A percentile compares a stretch with the other conserved stretches of the same genome.
Evolutionary conservation across 2,797 vertebrate species (phyloP).

Genomic region (Pogoniulus pusillus): DNA sequence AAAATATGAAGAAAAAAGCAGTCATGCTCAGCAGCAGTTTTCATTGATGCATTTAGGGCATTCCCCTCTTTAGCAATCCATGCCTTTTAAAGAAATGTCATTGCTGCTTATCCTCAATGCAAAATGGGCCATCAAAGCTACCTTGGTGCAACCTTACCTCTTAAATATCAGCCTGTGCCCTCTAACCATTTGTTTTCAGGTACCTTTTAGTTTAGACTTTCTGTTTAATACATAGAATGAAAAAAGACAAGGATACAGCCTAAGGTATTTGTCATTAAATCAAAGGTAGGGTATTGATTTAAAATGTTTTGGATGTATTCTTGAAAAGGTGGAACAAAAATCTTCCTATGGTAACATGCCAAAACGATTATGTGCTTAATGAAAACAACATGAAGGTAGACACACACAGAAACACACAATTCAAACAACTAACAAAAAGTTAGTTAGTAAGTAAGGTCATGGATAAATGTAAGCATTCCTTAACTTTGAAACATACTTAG

Average conservation of each 20-base stretch:
- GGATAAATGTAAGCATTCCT: neutral
- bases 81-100: slow-evolving; percentile 77
- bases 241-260: slow-evolving; percentile 17
- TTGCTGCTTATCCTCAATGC: slow-evolving; percentile 73
- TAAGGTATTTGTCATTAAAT: slow-evolving; percentile 19
- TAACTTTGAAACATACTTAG: neutral
- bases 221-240: slow-evolving; percentile 28
- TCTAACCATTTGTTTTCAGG: slow-evolving; percentile 69
- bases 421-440: neutral
- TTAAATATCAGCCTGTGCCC: slow-evolving; percentile 76
- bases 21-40: slow-evolving; percentile 61
- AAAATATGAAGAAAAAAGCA: slow-evolving; percentile 68
- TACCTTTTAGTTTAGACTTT: slow-evolving; percentile 53
- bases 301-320: neutral
- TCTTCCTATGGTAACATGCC: neutral
- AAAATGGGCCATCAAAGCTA: slow-evolving; percentile 72
- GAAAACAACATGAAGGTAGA: neutral
- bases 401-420: neutral
- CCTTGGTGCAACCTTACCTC: slow-evolving; percentile 67
- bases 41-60: slow-evolving; percentile 65
- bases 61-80: slow-evolving; percentile 64
- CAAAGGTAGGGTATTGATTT: neutral
- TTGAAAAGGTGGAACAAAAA: neutral
- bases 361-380: neutral
- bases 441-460: neutral